phyloP scores from a whole-genome alignment of 2,797 vertebrate genomes.

The Ctenopoma kingsleyae region DNA sequence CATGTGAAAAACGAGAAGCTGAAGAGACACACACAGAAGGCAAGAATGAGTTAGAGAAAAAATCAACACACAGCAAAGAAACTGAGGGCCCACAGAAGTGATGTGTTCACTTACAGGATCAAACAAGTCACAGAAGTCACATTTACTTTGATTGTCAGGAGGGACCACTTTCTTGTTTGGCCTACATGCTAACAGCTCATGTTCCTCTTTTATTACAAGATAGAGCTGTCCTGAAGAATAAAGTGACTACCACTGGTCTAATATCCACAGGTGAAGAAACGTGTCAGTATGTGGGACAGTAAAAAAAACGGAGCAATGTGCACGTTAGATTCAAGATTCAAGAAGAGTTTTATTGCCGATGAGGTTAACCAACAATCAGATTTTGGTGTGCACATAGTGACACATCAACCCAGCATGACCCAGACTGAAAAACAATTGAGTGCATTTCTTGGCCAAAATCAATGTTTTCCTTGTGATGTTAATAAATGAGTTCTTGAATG shows the following conservation, averaged over 20 bases:
- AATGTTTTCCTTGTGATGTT: neutral
- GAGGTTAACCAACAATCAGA: neutral
- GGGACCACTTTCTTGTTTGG: neutral
- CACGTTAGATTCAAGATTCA: too few relatives aligned
- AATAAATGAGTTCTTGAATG: constrained; percentile 20
- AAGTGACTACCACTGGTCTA: too few relatives aligned
- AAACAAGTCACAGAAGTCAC: neutral
- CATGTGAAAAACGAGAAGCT: constrained; percentile 9
- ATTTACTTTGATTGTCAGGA: constrained; percentile 7
- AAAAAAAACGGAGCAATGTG: neutral
- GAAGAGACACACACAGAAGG: neutral
- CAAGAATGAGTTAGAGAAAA: constrained; percentile 17
- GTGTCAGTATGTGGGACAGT: too few relatives aligned
- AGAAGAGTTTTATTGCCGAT: too few relatives aligned
- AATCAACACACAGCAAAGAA: neutral
- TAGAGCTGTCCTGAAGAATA: neutral
- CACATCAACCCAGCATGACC: fast-evolving
- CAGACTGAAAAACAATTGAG: neutral
- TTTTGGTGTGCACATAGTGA: neutral
- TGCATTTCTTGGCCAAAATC: neutral
- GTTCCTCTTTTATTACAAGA: constrained; percentile 6
- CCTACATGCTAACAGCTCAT: neutral
- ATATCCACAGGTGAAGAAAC: too few relatives aligned
- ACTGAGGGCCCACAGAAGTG: neutral
- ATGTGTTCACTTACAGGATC: neutral